A percentile compares a stretch with the other conserved stretches of the same genome.
Evolutionary conservation across 1,140 invertebrate genomes (phyloP).

Genomic region (Brachionus rotundiformis): DNA sequence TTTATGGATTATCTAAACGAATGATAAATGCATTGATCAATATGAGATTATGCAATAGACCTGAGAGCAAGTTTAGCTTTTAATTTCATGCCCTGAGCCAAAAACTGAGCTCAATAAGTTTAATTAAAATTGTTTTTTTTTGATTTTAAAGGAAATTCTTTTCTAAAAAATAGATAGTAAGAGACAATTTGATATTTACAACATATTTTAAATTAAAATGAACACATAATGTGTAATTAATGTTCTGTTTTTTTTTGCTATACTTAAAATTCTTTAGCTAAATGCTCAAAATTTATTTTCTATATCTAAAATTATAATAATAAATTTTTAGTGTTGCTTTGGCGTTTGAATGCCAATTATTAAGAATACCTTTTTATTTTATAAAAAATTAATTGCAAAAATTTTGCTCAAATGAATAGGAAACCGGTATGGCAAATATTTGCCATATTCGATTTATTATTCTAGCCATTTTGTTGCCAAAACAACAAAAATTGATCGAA

Average conservation of each 20-base stretch:
- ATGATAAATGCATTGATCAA: background rate
- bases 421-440: background rate
- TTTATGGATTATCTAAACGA: background rate
- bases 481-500: too few species aligned
- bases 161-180: background rate
- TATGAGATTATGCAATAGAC: background rate
- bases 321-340: background rate
- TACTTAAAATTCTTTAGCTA: background rate
- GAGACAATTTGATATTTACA: background rate
- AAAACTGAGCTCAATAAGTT: background rate
- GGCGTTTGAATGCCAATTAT: conserved; percentile 3
- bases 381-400: background rate
- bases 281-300: background rate
- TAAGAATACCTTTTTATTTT: background rate
- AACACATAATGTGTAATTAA: background rate
- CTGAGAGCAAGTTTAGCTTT: background rate
- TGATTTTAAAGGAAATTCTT: background rate
- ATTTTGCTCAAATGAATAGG: background rate
- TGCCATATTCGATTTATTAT: background rate
- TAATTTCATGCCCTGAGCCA: background rate
- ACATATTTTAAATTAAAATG: background rate
- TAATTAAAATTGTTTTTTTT: background rate
- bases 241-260: background rate
- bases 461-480: background rate
- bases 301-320: conserved; percentile 14